These are phyloP conservation scores for Rhynchophorus ferrugineus DNA, from an alignment of 1,140 invertebrate species.

Conservation along the genomic window DNA sequence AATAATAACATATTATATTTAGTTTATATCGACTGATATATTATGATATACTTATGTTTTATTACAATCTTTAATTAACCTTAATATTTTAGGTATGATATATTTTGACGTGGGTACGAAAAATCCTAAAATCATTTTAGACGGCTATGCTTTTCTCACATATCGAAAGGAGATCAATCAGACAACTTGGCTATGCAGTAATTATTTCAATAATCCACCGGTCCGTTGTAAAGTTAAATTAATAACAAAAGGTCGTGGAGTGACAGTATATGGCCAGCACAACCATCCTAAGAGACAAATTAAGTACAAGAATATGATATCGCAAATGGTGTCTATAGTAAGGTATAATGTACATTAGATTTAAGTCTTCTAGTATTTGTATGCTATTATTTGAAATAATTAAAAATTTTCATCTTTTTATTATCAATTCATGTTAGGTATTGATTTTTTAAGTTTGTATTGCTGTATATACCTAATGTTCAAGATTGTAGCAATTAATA, in stretches of 20 bases:
- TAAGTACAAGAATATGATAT: slow-evolving; percentile 25
- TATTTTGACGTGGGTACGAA: slow-evolving; percentile 29
- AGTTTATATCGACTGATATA: no score
- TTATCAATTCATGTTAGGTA: no score
- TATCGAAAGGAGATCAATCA: slow-evolving; percentile 21
- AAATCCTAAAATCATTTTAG: slow-evolving; percentile 30
- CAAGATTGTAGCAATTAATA: no score
- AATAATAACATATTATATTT: no score
- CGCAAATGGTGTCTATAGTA: slow-evolving; percentile 23
- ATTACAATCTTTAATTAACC: no score
- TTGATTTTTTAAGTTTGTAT: no score
- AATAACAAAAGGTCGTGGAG: slow-evolving; percentile 20
- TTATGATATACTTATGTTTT: no score
- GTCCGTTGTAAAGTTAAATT: slow-evolving; percentile 24
- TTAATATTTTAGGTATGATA: slow-evolving; percentile 23
- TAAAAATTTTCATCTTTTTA: no score
- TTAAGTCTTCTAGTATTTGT: no score
- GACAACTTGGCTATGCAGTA: slow-evolving; percentile 23
- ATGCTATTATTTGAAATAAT: no score
- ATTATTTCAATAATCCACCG: slow-evolving; percentile 24
- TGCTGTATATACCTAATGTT: no score
- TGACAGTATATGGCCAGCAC: slow-evolving; percentile 21
- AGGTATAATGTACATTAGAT: slow-evolving; percentile 5
- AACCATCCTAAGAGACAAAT: slow-evolving; percentile 11
- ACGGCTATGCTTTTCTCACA: slow-evolving; percentile 26